Evolutionary conservation across 2,888 invertebrate genomes (phyloP).

Genomic region (Drosophila siamana): DNA sequence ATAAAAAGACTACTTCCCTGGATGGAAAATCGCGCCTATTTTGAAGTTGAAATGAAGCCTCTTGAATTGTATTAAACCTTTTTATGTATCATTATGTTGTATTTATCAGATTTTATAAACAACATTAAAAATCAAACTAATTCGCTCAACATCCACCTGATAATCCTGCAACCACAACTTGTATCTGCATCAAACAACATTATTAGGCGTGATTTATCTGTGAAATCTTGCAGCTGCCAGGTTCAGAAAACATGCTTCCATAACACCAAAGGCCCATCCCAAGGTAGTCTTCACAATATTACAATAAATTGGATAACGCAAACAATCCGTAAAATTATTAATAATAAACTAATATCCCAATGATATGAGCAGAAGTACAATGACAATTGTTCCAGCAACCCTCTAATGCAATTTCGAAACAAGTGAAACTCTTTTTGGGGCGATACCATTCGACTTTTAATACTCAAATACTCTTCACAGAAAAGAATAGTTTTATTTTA

Average conservation of each 20-base stretch:
- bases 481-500: neutral
- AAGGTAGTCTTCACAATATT: constrained; percentile 48
- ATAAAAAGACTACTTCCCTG: constrained; percentile 63
- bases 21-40: constrained; percentile 68
- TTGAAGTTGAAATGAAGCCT: constrained; percentile 41
- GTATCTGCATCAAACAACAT: constrained; percentile 31
- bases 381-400: constrained; percentile 65
- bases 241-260: constrained; percentile 61
- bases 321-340: constrained; percentile 82
- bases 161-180: constrained; percentile 63
- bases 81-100: neutral
- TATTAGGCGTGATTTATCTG: constrained; percentile 57
- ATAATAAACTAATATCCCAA: constrained; percentile 66
- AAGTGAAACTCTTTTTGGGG: constrained; percentile 57
- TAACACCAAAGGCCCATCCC: constrained; percentile 58
- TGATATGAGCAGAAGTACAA: constrained; percentile 42
- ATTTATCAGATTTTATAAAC: neutral
- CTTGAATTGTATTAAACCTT: constrained; percentile 3
- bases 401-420: constrained; percentile 47
- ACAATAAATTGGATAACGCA: constrained; percentile 64
- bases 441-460: neutral
- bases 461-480: neutral
- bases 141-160: constrained; percentile 64
- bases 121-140: constrained; percentile 6
- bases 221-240: constrained; percentile 61